Conservation (phyloP, 2,113 vertebrate genomes). For the Odobenus rosmarus region DNA sequence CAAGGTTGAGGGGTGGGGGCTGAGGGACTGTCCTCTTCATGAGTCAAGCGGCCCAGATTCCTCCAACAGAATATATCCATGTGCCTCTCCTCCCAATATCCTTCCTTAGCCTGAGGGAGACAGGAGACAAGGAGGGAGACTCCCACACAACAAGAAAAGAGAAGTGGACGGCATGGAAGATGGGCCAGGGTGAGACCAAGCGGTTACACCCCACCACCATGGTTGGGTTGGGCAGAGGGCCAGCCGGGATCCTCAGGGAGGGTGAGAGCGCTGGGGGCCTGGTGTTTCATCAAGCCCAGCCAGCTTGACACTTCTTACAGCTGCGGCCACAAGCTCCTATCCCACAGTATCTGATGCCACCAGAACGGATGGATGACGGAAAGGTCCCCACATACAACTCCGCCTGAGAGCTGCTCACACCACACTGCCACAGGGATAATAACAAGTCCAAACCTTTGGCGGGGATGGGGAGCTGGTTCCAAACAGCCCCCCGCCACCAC, state of each 20-base stretch:
- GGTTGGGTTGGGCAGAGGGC: background rate
- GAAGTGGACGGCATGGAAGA: background rate
- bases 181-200: background rate
- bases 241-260: background rate
- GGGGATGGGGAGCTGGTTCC: background rate
- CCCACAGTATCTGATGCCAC: background rate
- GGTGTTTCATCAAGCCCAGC: background rate
- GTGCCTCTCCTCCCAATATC: background rate
- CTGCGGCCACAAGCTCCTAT: background rate
- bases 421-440: background rate
- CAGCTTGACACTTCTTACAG: background rate
- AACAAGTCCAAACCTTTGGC: background rate
- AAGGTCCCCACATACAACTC: background rate
- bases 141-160: background rate
- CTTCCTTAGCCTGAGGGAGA: background rate
- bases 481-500: background rate
- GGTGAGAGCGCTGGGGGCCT: background rate
- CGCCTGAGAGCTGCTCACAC: background rate
- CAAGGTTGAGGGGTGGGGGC: background rate
- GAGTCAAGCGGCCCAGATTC: background rate
- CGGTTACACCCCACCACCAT: background rate
- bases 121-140: background rate
- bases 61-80: background rate
- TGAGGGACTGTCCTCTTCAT: background rate
- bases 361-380: background rate